Base-by-base conservation (phyloP, 1,140 invertebrate species). In the Dryas iulia region DNA sequence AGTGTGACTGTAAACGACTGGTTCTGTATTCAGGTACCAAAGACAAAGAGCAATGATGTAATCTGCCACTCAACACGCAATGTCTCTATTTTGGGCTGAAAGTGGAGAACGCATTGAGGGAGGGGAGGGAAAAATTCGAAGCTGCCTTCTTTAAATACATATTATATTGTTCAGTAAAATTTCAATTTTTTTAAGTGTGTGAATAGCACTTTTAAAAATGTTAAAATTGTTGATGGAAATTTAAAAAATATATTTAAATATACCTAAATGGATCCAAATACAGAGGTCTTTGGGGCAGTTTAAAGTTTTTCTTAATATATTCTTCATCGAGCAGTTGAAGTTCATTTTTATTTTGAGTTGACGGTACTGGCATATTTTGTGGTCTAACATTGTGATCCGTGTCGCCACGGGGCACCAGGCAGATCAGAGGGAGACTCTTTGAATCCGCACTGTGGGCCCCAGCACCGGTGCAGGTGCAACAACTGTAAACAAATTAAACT, bases 231-330 rank as follows among this genome's bases (percentile, higher is more conserved):
- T n/a, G n/a, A n/a, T n/a, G n/a, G n/a, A n/a, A n/a, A n/a, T n/a
- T n/a, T n/a, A n/a, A n/a, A 35, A 35, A 11, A n/a, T 6, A 1
- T 35, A n/a, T 14, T 1, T n/a, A 35, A 35, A 47, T 21, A 8
- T 47, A 47, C 39, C 39, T 47, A 47, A 47, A 47, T 8, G 39
- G 39, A 18, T 47, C 39, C 39, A 47, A 47, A 26, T 89, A 90
- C 0, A 89, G 66, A 0, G 85, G 57, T 21, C 86, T 71, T 31
- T 77, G 79, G 2, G 85, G 83, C 21, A 90, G 62, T 26, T 90
- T 87, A 62, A 87, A 90, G 70, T 90, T 75, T 71, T 84, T 85
- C 58, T 79, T 84, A 10, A 90, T 80, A 26, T 86, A 87, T 0
- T 84, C 78, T 18, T 89, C 84, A 66, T 86, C 82, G 2, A 87